Evolutionary conservation across 2,113 vertebrate genomes (phyloP), one percentile per base, ranked within the genome.

Genomic region (Nansenia antarctica): DNA sequence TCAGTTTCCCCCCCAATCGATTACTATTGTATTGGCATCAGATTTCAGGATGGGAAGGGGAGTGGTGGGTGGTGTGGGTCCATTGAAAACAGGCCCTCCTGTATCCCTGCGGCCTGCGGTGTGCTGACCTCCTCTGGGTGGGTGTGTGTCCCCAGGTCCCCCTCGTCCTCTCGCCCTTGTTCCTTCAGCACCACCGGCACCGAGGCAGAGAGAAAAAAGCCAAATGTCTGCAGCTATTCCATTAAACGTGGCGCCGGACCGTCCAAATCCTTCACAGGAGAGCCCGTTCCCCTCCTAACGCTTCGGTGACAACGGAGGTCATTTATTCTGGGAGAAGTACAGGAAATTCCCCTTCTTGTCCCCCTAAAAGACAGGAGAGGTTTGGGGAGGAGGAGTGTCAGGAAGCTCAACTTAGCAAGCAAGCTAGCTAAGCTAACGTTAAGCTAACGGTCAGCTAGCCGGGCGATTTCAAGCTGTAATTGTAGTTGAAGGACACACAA

Each of bases 321-420:
- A 72, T 57, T 49, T 70, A 70, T 76, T 79, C n/a, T n/a, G n/a
- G n/a, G n/a, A n/a, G n/a, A 83, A 76, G 67, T 67, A 78, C 27
- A 2, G 53, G 11, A 81, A 80, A 85, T 67, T 85, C 78, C 79
- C 74, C 80, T 83, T 74, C 89, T 75, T 65, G 74, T 83, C 83
- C 73, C 82, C 84, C 90, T 92, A 82, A 65, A 86, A 89, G 69
- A 82, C 55, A 82, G 81, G 69, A 91, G 74, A 74, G 73, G 87
- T 89, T 90, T 62, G 74, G 77, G n/a, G n/a, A n/a, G n/a, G 79
- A 77, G 81, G 82, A 87, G 82, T 82, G 86, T 90, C 87, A 91
- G 81, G 61, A 67, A 64, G 60, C 75, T 72, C 71, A 71, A 71
- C 85, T 79, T 79, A 82, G 76, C 69, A 59, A 72, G 88, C 86